phyloP scores from a whole-genome alignment of 1,140 invertebrate genomes.

The Camponotus vicinus region DNA sequence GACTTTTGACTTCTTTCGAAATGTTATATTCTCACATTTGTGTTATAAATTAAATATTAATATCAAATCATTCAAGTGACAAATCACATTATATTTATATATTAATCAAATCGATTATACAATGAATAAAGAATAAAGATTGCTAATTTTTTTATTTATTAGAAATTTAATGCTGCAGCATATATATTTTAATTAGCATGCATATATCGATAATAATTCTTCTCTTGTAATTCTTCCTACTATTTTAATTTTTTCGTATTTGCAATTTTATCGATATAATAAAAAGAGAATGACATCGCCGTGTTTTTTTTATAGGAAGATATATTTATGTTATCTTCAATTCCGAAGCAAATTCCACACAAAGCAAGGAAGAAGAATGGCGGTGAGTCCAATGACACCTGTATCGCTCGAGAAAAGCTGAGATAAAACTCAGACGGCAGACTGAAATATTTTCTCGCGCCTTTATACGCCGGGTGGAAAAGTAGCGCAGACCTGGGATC shows the following conservation, averaged over 20 bases:
- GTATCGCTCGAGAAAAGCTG: slow-evolving; percentile 45
- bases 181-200: background rate
- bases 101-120: background rate
- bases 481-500: slow-evolving; percentile 24
- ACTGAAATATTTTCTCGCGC: slow-evolving; percentile 49
- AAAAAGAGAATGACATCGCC: no score
- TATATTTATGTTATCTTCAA: slow-evolving; percentile 10
- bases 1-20: background rate
- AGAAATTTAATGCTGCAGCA: background rate
- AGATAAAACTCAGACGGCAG: slow-evolving; percentile 40
- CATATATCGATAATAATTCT: background rate
- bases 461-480: slow-evolving; percentile 11
- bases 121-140: background rate
- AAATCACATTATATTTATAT: background rate
- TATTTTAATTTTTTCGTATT: background rate
- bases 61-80: background rate
- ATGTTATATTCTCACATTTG: background rate
- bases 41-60: background rate
- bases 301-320: background rate
- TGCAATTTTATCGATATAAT: background rate
- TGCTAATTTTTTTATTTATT: background rate
- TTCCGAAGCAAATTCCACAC: slow-evolving; percentile 11
- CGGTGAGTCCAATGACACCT: slow-evolving; percentile 49
- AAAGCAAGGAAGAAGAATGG: background rate
- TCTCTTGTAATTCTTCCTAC: background rate